Evolutionary conservation across 2,888 invertebrate genomes (phyloP), one percentile per base, ranked within the genome.

Genomic region (Melanophora roralis): DNA sequence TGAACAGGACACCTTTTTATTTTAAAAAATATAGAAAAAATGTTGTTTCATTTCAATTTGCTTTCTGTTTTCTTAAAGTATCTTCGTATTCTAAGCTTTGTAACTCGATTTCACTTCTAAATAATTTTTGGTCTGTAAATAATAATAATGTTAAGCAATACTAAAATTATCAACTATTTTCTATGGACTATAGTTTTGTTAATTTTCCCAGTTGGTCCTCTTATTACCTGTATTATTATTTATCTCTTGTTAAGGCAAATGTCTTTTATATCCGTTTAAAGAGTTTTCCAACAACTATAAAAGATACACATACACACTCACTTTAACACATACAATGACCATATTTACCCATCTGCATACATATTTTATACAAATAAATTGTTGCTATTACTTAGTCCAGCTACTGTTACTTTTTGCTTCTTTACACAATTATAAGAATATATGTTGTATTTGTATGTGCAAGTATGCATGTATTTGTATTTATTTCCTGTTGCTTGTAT

Each of bases 401-500:
- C 40, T 43, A 4, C 32, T 34, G 14, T 21, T 23, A 19, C 32
- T 59, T 60, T 12, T 34, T 40, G 51, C 43, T 16, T 16, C 47
- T 40, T 12, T 36, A 1, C 49, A 11, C 45, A 53, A 62, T 62
- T 76, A 49, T 76, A 34, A 57, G 49, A 76, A 69, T 64, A 16
- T 71, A 32, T 47, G 45, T 34, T 62, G 16, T 12, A 38, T 51
- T 60, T 57, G 53, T n/a, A 53, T 51, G 45, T 60, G 27, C 27
- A 16, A 43, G 49, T 34, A 38, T 64, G 27, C 6, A 7, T 55
- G 19, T 32, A 34, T 53, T 51, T 73, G 32, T 47, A 59, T 68
- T 57, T 74, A 68, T 78, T 78, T 78, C 78, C 78, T 78, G 78
- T 73, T 78, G 72, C 72, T 72, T 53, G 53, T 27, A 27, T 6